Evolutionary conservation across 1,140 invertebrate species (phyloP).

Genomic region (Ladona fulva): DNA sequence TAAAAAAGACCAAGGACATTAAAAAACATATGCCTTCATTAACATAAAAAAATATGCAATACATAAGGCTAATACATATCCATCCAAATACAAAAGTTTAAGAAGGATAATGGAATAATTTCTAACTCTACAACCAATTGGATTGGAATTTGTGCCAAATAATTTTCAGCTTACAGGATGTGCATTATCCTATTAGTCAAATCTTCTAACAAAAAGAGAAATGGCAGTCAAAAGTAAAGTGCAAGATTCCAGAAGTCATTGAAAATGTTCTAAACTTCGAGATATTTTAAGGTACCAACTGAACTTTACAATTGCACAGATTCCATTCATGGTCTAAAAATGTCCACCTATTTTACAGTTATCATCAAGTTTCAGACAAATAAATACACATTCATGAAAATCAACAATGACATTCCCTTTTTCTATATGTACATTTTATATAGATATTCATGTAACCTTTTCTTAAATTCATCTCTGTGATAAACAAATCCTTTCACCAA

Average conservation of each 20-base stretch:
- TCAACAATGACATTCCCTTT: not conserved
- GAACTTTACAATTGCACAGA: not conserved
- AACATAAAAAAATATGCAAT: conserved; percentile 10
- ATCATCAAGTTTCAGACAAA: not conserved
- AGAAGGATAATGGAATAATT: not conserved
- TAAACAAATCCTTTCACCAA: not conserved
- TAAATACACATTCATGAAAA: not conserved
- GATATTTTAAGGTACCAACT: not conserved
- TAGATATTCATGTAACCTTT: not conserved
- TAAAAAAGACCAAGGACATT: not conserved
- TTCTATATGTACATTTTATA: not conserved
- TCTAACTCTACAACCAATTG: not conserved
- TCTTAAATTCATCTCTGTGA: not conserved
- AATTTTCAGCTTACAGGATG: no score
- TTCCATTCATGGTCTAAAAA: not conserved
- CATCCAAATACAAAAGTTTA: not conserved
- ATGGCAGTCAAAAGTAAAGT: not conserved
- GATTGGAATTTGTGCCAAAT: not conserved
- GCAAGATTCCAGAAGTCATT: not conserved
- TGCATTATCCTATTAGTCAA: not conserved
- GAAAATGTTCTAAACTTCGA: not conserved
- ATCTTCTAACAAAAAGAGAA: not conserved
- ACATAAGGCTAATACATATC: not conserved
- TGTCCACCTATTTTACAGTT: not conserved
- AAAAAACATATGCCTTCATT: not conserved